These are phyloP conservation scores for Narcine bancroftii DNA, from an alignment of 2,113 vertebrate species.

Conservation along the genomic window DNA sequence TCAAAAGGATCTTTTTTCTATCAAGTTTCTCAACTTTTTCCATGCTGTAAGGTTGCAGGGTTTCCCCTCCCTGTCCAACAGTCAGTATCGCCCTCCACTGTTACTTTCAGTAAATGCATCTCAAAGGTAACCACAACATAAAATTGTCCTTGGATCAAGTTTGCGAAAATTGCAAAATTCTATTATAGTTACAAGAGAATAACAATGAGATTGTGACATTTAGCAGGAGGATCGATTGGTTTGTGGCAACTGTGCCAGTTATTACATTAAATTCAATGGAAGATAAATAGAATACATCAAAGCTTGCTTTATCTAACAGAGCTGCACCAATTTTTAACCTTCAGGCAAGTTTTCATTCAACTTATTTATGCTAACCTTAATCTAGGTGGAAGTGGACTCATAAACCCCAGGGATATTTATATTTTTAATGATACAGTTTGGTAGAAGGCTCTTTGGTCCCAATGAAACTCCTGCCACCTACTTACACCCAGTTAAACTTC, in stretches of 20 bases:
- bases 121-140: neutral
- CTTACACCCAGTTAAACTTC: too few relatives aligned
- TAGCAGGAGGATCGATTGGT: neutral
- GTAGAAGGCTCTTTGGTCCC: too few relatives aligned
- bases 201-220: neutral
- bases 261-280: neutral
- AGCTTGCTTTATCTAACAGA: too few relatives aligned
- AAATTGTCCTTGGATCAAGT: neutral
- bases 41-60: neutral
- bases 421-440: too few relatives aligned
- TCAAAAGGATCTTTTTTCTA: neutral
- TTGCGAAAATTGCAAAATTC: neutral
- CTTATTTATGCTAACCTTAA: too few relatives aligned
- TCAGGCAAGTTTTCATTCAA: too few relatives aligned
- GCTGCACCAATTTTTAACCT: too few relatives aligned
- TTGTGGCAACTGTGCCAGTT: neutral
- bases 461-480: too few relatives aligned
- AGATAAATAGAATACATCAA: too few relatives aligned
- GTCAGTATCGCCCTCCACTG: slow-evolving; percentile 16
- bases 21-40: neutral
- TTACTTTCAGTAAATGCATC: neutral
- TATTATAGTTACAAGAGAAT: neutral
- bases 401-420: too few relatives aligned
- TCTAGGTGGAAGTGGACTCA: too few relatives aligned
- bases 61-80: neutral